Evolutionary conservation across 2,888 invertebrate genomes (phyloP), one percentile per base, ranked within the genome.

Genomic region (Drosophila meridiana): DNA sequence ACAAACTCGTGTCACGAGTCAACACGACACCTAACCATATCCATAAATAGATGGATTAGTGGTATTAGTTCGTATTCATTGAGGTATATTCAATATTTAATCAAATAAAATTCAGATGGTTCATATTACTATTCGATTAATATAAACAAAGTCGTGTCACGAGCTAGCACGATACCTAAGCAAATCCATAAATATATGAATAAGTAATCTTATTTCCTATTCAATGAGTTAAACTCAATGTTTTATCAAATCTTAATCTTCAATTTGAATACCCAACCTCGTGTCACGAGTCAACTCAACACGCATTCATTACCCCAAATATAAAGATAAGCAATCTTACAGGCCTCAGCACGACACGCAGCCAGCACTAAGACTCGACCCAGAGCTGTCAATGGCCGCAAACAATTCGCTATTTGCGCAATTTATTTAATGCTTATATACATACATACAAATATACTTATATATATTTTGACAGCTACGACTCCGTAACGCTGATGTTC

Each of bases 401-500:
- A 67, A 66, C 71, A 73, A 73, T 78, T 86, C 66, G 45, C 74
- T 66, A 83, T 80, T 74, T 80, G 42, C 47, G 8, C 48, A 55
- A 69, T 67, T 82, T 82, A 78, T 88, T 81, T 83, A 83, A 68
- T 83, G 57, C 52, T 66, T 59, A 64, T 50, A 60, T 13, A 14
- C 55, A 30, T 36, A 14, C 42, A 28, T 64, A 47, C 20, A 20
- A 20, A 20, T 20, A 20, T 34, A 34, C n/a, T n/a, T 34, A 34
- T 34, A 43, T 43, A 9, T 43, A 20, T 45, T 73, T 82, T 69
- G 75, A 93, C 62, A 95, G 97, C 73, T 98, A 97, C 92, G 98
- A 97, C 90, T 96, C 96, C 57, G 99, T 99, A 47, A 98, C 99
- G 0, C 94, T 99, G 0, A 95, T 99, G 87, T 99, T 99, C 94